phyloP scores from a whole-genome alignment of 2,113 vertebrate species.

The Elephas maximus region DNA sequence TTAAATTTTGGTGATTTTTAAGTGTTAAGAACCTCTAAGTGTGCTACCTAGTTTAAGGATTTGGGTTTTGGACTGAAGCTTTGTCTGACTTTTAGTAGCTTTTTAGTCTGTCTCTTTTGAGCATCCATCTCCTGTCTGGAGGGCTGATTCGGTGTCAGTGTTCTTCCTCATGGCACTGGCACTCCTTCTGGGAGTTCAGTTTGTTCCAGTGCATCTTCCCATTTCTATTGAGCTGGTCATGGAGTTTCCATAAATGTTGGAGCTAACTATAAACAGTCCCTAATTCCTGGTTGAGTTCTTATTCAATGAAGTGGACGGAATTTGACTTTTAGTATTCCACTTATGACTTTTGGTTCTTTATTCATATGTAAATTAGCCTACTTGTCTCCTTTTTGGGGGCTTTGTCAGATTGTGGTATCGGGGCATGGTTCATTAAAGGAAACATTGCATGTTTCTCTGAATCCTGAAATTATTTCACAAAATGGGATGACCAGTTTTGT shows the following conservation, averaged over 20 bases:
- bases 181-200: neutral
- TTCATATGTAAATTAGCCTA: neutral
- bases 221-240: neutral
- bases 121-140: neutral
- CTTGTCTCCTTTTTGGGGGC: neutral
- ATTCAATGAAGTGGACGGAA: neutral
- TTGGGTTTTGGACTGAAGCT: neutral
- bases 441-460: neutral
- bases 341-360: neutral
- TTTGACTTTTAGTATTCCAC: neutral
- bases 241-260: neutral
- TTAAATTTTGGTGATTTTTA: neutral
- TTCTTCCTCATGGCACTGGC: neutral
- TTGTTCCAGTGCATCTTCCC: neutral
- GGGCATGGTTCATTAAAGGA: neutral
- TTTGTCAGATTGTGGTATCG: neutral
- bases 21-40: neutral
- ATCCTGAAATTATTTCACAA: neutral
- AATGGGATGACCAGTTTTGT: neutral
- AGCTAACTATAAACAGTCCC: neutral
- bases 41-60: neutral
- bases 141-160: neutral
- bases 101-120: neutral
- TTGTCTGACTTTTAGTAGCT: neutral
- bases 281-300: neutral